A percentile compares a stretch with the other conserved stretches of the same genome.
Evolutionary conservation across 2,797 vertebrate genomes (phyloP).

Genomic region (Cynodonichthys magdalenae): DNA sequence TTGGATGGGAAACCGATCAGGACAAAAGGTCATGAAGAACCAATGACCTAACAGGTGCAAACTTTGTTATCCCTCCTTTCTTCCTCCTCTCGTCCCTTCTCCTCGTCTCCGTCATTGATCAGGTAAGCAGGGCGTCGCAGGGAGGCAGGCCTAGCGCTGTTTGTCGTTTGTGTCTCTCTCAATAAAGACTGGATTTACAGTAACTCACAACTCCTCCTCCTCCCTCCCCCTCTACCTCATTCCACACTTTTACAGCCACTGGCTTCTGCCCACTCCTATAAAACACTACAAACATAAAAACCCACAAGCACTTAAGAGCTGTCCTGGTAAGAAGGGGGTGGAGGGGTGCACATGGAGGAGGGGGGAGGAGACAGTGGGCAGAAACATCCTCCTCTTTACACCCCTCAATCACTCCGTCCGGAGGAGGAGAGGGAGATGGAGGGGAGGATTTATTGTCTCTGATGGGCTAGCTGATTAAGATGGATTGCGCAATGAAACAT

Average conservation of each 20-base stretch:
- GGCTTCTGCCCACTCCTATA: constrained; percentile 83
- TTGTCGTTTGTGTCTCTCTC: constrained; percentile 76
- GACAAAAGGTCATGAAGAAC: not conserved
- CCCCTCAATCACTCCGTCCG: constrained; percentile 82
- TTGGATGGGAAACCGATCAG: constrained; percentile 4
- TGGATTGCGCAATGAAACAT: constrained; percentile 81
- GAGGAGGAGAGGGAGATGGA: constrained; percentile 74
- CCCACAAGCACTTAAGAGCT: constrained; percentile 88
- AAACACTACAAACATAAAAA: constrained; percentile 88
- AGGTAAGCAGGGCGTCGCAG: constrained; percentile 49
- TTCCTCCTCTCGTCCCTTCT: constrained; percentile 1
- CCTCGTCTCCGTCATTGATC: constrained; percentile 50
- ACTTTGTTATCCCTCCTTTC: not conserved
- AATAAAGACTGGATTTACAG: constrained; percentile 86
- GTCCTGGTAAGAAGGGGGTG: constrained; percentile 65
- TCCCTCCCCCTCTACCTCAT: constrained; percentile 40
- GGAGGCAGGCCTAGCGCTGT: constrained; percentile 47
- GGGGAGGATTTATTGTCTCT: constrained; percentile 83
- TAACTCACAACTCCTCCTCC: constrained; percentile 75
- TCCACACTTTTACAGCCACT: constrained; percentile 83
- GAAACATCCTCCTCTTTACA: constrained; percentile 85
- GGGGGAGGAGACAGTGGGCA: constrained; percentile 64
- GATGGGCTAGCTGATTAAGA: constrained; percentile 85
- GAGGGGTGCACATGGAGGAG: constrained; percentile 19
- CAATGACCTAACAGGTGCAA: constrained; percentile 31